These are phyloP conservation scores for Zoanthus gigantus DNA, from an alignment of 92 coral and sea anemone genomes.

Conservation along the genomic window DNA sequence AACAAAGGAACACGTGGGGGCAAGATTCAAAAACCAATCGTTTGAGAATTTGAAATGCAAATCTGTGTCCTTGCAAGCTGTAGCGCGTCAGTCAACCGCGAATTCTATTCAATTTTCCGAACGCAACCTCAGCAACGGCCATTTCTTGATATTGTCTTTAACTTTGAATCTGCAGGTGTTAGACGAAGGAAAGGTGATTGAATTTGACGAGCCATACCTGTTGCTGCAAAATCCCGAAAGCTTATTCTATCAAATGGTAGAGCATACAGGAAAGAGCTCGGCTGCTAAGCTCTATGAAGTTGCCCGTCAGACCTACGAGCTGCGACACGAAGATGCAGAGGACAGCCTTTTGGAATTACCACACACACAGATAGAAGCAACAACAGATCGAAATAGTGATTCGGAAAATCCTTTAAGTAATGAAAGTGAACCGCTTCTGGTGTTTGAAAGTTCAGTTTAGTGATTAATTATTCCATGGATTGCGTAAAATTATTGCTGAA, in stretches of 20 bases:
- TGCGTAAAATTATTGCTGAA: too few relatives aligned
- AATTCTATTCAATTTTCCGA: too few relatives aligned
- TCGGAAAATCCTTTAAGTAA: neutral
- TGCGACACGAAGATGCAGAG: constrained; percentile 62
- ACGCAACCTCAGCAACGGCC: too few relatives aligned
- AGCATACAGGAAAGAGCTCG: constrained; percentile 81
- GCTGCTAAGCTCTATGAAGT: constrained; percentile 73
- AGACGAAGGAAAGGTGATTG: constrained; percentile 87
- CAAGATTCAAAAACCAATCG: too few relatives aligned
- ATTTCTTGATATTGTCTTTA: neutral
- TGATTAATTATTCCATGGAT: too few relatives aligned
- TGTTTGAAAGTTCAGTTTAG: constrained; percentile 1
- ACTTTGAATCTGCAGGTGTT: constrained; percentile 68
- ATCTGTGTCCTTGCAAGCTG: too few relatives aligned
- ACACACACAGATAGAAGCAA: neutral
- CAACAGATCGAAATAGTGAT: neutral
- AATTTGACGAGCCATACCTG: constrained; percentile 91
- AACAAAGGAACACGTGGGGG: too few relatives aligned
- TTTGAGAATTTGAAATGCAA: too few relatives aligned
- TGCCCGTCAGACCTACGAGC: constrained; percentile 82
- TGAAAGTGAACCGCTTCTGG: constrained; percentile 27
- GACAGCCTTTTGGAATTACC: constrained; percentile 24
- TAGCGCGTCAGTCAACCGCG: too few relatives aligned
- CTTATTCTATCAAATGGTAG: constrained; percentile 81
- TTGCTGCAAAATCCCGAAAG: constrained; percentile 70